Conservation (phyloP, 2,113 vertebrate species). For the Carollia perspicillata region DNA sequence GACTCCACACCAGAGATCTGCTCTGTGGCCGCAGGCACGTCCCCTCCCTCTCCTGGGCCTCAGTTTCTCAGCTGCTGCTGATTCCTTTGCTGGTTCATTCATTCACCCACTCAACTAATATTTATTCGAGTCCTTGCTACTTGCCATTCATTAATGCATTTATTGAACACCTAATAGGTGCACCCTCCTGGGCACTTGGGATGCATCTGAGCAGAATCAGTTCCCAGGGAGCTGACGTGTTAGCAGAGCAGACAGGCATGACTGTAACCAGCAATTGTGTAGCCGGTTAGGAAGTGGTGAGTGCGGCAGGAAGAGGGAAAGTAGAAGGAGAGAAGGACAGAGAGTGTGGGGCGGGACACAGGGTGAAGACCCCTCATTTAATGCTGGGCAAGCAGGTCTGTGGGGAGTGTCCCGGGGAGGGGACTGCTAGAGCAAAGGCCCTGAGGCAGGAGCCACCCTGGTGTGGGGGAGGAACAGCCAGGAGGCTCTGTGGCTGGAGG, state of each 20-base stretch:
- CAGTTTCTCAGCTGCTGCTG: background rate
- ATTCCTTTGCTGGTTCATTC: background rate
- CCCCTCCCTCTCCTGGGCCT: background rate
- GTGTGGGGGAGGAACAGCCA: background rate
- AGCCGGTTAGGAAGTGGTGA: background rate
- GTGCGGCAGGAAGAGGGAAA: background rate
- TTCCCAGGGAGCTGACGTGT: background rate
- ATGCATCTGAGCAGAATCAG: accelerated
- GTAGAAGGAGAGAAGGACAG: background rate
- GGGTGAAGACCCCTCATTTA: background rate
- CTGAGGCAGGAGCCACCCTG: background rate
- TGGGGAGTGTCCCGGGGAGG: background rate
- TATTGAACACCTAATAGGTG: background rate
- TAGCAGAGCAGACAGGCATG: background rate
- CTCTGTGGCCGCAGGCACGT: background rate
- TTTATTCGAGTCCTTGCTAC: background rate
- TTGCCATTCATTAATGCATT: background rate
- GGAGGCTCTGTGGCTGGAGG: background rate
- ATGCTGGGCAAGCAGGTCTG: background rate
- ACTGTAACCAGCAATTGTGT: accelerated
- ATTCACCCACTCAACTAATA: background rate
- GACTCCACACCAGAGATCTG: background rate
- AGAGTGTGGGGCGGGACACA: accelerated
- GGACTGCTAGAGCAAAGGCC: background rate
- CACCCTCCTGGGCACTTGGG: background rate